Evolutionary conservation across 2,797 vertebrate species (phyloP).

Genomic region (Lemur catta): DNA sequence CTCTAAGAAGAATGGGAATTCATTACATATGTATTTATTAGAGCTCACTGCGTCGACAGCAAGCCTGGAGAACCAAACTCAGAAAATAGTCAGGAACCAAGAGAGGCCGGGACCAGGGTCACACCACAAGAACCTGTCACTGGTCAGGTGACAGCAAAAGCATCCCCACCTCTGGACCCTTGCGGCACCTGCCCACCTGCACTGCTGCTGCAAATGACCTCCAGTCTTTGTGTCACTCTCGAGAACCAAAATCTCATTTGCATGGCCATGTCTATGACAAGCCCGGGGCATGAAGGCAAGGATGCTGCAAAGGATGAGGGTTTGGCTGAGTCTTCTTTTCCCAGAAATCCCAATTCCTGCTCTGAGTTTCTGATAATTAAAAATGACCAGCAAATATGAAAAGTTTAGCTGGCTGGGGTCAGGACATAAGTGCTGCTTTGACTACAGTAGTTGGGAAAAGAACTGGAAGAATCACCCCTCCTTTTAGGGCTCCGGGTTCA

Average conservation of each 20-base stretch:
- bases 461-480: background rate
- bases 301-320: background rate
- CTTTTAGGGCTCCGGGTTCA: background rate
- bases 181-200: background rate
- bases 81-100: background rate
- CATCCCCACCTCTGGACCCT: background rate
- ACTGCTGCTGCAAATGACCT: background rate
- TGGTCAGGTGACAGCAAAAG: background rate
- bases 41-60: background rate
- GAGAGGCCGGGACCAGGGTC: background rate
- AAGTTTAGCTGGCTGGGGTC: background rate
- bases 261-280: background rate
- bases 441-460: background rate
- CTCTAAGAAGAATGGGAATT: background rate
- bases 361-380: background rate
- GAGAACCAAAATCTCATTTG: background rate
- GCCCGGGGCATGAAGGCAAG: background rate
- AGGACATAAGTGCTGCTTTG: background rate
- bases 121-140: background rate
- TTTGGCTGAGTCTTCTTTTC: background rate
- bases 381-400: background rate
- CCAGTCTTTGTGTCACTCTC: background rate
- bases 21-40: background rate
- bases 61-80: background rate
- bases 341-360: background rate